Evolutionary conservation across 1,140 invertebrate species (phyloP).

Genomic region (Dicyema japonicum): DNA sequence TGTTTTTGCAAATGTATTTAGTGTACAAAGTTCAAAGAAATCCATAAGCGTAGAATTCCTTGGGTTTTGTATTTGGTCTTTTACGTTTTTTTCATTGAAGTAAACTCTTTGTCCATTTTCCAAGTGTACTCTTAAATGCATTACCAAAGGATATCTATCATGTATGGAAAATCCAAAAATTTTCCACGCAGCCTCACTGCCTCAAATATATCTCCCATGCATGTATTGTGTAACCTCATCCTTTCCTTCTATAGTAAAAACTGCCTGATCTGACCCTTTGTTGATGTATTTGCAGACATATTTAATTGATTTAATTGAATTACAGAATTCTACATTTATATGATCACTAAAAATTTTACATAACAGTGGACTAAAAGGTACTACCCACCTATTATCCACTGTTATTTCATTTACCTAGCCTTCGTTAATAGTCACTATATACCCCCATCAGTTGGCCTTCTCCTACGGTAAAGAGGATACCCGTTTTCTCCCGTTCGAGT

Average conservation of each 20-base stretch:
- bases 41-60: conserved; percentile 14
- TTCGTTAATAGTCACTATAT: not conserved
- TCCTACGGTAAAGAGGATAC: conserved; percentile 5
- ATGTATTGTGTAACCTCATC: conserved; percentile 6
- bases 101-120: conserved; percentile 5
- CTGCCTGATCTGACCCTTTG: conserved; percentile 9
- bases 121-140: no score
- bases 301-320: conserved; percentile 5
- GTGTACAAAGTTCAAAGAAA: conserved; percentile 14
- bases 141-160: conserved; percentile 4
- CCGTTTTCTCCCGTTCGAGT: conserved; percentile 5
- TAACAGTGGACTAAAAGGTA: conserved; percentile 6
- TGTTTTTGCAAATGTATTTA: conserved; percentile 9
- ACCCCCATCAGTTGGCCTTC: not conserved
- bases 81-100: conserved; percentile 6
- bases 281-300: conserved; percentile 15
- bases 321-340: conserved; percentile 7
- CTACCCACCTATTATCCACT: conserved; percentile 4
- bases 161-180: conserved; percentile 3
- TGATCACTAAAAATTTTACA: conserved; percentile 5
- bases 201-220: conserved; percentile 5
- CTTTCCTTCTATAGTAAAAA: conserved; percentile 2
- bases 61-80: conserved; percentile 7
- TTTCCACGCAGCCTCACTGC: conserved; percentile 2
- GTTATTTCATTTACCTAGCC: not conserved